Percentiles rank a stretch among this genome's conserved stretches.
phyloP scores from a whole-genome alignment of 2,888 invertebrate species.

The Chaetogeoica ovagalla region DNA sequence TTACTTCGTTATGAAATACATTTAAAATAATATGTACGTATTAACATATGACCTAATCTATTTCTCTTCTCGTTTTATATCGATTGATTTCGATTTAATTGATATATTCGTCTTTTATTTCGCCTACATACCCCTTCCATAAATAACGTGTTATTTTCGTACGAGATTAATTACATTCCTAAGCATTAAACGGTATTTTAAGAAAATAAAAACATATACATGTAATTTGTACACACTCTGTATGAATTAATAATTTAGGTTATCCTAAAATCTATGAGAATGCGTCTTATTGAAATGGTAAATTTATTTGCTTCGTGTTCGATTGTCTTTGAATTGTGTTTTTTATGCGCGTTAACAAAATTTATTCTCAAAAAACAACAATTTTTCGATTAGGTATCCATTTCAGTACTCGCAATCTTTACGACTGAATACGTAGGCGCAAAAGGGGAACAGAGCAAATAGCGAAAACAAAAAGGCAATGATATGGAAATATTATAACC shows the following conservation, averaged over 20 bases:
- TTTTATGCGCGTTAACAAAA: background rate
- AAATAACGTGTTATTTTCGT: no score
- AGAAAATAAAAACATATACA: no score
- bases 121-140: no score
- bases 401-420: conserved; percentile 27
- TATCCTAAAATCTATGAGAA: background rate
- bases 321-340: background rate
- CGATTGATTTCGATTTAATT: no score
- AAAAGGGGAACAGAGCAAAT: conserved; percentile 2
- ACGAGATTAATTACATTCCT: no score
- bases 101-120: no score
- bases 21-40: no score
- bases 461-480: conserved; percentile 49
- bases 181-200: no score
- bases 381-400: conserved; percentile 27
- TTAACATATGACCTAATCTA: no score
- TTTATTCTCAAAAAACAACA: background rate
- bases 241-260: background rate
- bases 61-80: no score
- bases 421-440: conserved; percentile 31
- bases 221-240: no score
- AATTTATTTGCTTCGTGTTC: background rate
- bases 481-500: conserved; percentile 52
- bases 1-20: no score
- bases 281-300: background rate